Conservation (phyloP, 2,888 invertebrate species). For the Noctuana brunneofusca region DNA sequence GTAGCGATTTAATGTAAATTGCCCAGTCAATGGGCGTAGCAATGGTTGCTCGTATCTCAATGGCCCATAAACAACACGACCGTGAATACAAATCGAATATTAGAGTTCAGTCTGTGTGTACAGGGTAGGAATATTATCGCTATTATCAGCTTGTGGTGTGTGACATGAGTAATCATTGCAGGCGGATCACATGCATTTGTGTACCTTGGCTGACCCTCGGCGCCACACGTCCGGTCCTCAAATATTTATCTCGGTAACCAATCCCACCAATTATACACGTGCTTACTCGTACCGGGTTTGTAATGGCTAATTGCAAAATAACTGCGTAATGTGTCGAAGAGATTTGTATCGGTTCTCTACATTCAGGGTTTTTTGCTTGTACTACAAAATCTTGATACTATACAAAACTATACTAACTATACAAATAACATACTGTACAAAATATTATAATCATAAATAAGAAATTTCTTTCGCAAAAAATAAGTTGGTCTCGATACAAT, state of each 20-base stretch:
- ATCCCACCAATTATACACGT: conserved; percentile 42
- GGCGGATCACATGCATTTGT: conserved; percentile 53
- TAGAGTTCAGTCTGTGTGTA: conserved; percentile 62
- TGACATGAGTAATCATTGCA: conserved; percentile 56
- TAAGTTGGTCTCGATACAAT: not conserved
- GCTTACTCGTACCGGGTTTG: conserved; percentile 4
- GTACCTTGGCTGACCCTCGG: conserved; percentile 49
- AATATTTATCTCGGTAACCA: conserved; percentile 43
- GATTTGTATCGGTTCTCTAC: not conserved
- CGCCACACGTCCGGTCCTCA: conserved; percentile 40
- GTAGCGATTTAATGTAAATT: conserved; percentile 72
- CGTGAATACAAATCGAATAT: conserved; percentile 80
- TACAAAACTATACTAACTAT: too few relatives aligned
- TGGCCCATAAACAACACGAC: conserved; percentile 77
- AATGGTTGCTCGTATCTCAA: conserved; percentile 66
- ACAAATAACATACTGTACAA: too few relatives aligned
- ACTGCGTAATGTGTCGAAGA: not conserved
- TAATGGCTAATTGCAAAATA: conserved; percentile 12
- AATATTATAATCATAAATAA: not conserved
- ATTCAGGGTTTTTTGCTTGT: too few relatives aligned
- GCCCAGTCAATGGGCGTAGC: conserved; percentile 62
- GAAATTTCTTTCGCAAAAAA: not conserved
- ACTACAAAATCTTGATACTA: too few relatives aligned
- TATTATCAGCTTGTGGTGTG: conserved; percentile 63
- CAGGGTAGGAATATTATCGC: conserved; percentile 51